phyloP scores from a whole-genome alignment of 2,797 vertebrate species.

The Simalia tracyae region DNA sequence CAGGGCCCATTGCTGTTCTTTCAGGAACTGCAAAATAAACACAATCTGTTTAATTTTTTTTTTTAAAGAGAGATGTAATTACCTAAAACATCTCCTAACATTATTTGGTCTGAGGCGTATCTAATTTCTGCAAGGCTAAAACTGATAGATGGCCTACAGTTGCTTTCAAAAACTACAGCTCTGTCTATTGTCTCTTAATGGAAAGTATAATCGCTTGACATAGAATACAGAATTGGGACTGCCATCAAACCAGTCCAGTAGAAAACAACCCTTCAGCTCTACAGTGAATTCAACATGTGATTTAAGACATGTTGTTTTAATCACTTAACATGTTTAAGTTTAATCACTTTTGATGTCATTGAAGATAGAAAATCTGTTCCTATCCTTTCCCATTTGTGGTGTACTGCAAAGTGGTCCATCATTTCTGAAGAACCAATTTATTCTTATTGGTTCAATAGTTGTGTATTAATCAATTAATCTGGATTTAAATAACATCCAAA shows the following conservation, averaged over 20 bases:
- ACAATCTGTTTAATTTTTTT: background rate
- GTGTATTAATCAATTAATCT: background rate
- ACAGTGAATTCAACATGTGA: background rate
- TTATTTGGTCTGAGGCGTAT: constrained; percentile 1
- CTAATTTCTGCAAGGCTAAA: background rate
- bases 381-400: background rate
- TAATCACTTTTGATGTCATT: background rate
- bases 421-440: background rate
- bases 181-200: background rate
- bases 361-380: background rate
- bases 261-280: background rate
- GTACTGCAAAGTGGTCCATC: background rate
- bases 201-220: background rate
- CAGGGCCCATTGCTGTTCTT: background rate
- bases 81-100: constrained; percentile 16
- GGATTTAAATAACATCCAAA: background rate
- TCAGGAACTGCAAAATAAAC: constrained; percentile 14
- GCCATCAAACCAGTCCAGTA: background rate
- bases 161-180: constrained; percentile 2
- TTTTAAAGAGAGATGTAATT: background rate
- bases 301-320: background rate
- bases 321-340: background rate
- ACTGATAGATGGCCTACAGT: background rate
- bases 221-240: background rate
- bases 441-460: background rate